Evolutionary conservation across 2,797 vertebrate genomes (phyloP), one percentile per base, ranked within the genome.

Genomic region (Strix occidentalis): DNA sequence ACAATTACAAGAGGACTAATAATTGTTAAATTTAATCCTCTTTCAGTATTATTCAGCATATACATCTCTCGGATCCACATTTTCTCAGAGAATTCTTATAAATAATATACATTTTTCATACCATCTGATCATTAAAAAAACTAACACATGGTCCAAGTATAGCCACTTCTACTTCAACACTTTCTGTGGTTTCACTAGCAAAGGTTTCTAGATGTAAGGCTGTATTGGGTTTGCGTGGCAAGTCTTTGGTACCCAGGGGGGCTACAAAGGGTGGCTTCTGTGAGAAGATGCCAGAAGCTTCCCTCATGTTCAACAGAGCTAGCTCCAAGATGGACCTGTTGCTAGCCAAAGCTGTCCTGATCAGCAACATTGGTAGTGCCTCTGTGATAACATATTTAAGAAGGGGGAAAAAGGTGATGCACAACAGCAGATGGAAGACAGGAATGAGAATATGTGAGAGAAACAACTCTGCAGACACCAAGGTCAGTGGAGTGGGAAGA

Each of bases 321-420:
- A 18, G 26, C 51, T 64, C 51, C 31, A 48, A 41, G 16, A n/a
- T 2, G 15, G 61, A 48, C 53, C 20, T 2, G 3, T 35, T 5
- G 1, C 29, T 50, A 25, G 29, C 51, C 43, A 56, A 41, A 29
- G 48, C 68, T 15, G 19, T 61, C 57, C 21, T 48, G 19, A 23
- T 25, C 57, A 43, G 24, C 25, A 10, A 28, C 0, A 0, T 6
- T 20, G 53, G 54, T 18, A 65, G 16, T 0, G 0, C 24, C 51
- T 65, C 35, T 16, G 19, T 1, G 29, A 48, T 18, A 46, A 72
- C 14, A 10, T n/a, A 74, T 23, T 68, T 51, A 60, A 35, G 54
- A 43, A 35, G 9, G 7, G 10, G 20, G 4, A 4, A 14, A 31
- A 53, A 21, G 25, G 9, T 69, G 50, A 57, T 79, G 50, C 7